Evolutionary conservation across 92 coral and sea anemone genomes (phyloP).

Genomic region (Bergia puertoricense): DNA sequence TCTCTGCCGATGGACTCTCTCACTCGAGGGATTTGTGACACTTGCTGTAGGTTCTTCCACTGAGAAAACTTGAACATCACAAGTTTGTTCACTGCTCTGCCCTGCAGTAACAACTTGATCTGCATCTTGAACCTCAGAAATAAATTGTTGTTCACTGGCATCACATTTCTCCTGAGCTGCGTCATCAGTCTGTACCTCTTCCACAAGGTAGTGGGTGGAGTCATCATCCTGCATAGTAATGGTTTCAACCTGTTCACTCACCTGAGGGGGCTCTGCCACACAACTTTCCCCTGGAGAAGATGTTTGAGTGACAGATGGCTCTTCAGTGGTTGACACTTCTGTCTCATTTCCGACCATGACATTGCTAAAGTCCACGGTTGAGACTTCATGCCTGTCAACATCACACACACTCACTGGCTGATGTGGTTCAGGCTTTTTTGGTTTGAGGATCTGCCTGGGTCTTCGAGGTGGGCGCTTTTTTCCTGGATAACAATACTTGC

Average conservation of each 20-base stretch:
- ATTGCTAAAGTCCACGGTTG: slow-evolving; percentile 41
- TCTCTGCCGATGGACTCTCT: slow-evolving; percentile 26
- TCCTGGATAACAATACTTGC: slow-evolving; percentile 84
- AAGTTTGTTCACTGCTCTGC: slow-evolving; percentile 13
- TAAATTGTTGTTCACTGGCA: not conserved
- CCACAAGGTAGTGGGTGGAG: slow-evolving; percentile 19
- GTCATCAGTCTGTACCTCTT: not conserved
- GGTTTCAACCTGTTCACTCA: slow-evolving; percentile 31
- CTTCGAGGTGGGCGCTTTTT: slow-evolving; percentile 49
- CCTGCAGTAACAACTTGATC: not conserved
- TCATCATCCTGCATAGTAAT: not conserved
- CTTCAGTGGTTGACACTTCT: slow-evolving; percentile 60
- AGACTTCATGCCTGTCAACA: slow-evolving; percentile 5
- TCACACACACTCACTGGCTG: slow-evolving; percentile 10
- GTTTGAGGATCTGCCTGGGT: slow-evolving; percentile 34
- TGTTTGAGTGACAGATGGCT: slow-evolving; percentile 9
- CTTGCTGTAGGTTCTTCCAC: not conserved
- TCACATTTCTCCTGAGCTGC: not conserved
- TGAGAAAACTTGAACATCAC: not conserved
- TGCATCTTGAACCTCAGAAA: slow-evolving; percentile 2
- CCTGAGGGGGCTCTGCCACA: not conserved
- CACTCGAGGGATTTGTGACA: not conserved
- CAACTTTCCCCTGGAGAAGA: not conserved
- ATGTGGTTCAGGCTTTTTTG: slow-evolving; percentile 21
- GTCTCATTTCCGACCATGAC: slow-evolving; percentile 64